Evolutionary conservation across 2,797 vertebrate species (phyloP).

Genomic region (Hydrophis major): DNA sequence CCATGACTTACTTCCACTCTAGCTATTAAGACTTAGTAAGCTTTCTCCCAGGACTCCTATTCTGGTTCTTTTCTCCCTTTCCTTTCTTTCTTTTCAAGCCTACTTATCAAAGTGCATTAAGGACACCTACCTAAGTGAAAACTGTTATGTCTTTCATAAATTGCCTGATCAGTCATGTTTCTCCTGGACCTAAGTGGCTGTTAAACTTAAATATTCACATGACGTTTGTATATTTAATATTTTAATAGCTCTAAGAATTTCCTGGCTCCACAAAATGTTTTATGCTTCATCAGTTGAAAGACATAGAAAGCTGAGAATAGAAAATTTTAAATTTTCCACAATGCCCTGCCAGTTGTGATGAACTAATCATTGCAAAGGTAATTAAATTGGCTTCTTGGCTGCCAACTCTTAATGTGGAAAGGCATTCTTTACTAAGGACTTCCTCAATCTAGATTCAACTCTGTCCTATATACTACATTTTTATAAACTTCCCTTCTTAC

Average conservation of each 20-base stretch:
- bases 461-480: background rate
- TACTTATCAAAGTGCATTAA: background rate
- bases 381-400: background rate
- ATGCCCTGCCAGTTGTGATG: background rate
- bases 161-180: background rate
- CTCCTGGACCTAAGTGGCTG: background rate
- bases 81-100: background rate
- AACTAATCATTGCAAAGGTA: background rate
- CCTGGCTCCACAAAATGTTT: background rate
- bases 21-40: background rate
- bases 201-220: background rate
- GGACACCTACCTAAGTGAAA: background rate
- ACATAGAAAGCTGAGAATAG: background rate
- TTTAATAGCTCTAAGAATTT: constrained; percentile 23
- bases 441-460: background rate
- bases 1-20: background rate
- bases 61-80: background rate
- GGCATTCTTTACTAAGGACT: background rate
- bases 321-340: background rate
- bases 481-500: background rate
- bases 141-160: background rate
- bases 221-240: constrained; percentile 20
- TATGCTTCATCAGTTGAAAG: background rate
- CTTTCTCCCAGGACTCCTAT: background rate
- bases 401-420: background rate